Evolutionary conservation across 1,140 invertebrate species (phyloP), one percentile per base, ranked within the genome.

Genomic region (Hirudo medicinalis): DNA sequence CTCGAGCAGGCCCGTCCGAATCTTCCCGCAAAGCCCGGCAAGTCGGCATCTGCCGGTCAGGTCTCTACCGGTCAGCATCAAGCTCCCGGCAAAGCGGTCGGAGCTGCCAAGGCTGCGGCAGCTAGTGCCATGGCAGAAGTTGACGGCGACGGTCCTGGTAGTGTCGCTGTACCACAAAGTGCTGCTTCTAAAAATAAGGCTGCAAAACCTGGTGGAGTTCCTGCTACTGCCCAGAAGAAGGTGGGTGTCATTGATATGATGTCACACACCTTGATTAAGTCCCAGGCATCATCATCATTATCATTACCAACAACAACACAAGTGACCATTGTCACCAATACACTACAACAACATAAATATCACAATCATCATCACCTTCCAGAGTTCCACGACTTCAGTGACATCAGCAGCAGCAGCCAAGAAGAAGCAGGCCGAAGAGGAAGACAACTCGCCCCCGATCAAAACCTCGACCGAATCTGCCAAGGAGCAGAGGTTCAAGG

Each of bases 401-500:
- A 25, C 57, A 2, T 29, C 73, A 3, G 69, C 74, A 70, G 69
- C 74, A 70, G 74, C 73, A 74, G 77, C 73, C 69, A 80, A 79
- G 68, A 79, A 77, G 40, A 91, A 91, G 77, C 92, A 92, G 77
- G 91, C 91, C 17, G 92, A 94, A 66, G 92, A 94, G 75, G 84
- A 89, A 6, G 90, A 92, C 76, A 88, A 85, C 0, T 88, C 89
- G 25, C 90, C 91, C 0, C 79, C 92, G 0, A 82, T 95, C 66
- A 87, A 88, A n/a, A 85, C 88, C 0, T 94, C 76, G n/a, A 91
- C 89, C 76, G 43, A 49, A 8, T 49, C 43, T 8, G 82, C 90
- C 27, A 96, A 97, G 80, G 90, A 93, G 79, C 91, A 94, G 80
- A 85, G 94, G 63, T 87, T 91, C 40, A 88, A 91, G 27, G 92